These are phyloP conservation scores for Halichondria panicea DNA, from an alignment of 37 sponge, comb jelly and placozoan genomes.

Conservation along the genomic window DNA sequence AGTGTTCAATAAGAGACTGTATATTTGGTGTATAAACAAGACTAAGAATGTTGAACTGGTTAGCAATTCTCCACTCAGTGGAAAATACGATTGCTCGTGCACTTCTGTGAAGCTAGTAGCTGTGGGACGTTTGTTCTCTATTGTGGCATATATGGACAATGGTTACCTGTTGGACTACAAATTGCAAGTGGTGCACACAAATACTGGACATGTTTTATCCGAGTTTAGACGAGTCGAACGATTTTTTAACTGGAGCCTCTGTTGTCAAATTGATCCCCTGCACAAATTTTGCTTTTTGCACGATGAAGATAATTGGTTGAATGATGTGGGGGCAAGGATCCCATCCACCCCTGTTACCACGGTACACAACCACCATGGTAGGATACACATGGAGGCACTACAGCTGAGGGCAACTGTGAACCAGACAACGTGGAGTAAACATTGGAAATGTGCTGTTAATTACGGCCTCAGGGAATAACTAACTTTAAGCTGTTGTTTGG, in stretches of 20 bases:
- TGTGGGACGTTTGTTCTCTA: slow-evolving; percentile 17
- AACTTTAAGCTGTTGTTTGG: too few relatives aligned
- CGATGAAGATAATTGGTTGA: slow-evolving; percentile 1
- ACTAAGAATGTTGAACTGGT: background rate
- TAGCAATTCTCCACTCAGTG: background rate
- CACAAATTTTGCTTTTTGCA: slow-evolving; percentile 14
- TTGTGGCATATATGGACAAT: slow-evolving; percentile 3
- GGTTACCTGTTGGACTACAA: slow-evolving; percentile 5
- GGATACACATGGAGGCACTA: background rate
- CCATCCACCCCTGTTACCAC: background rate
- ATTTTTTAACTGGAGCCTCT: slow-evolving; percentile 11
- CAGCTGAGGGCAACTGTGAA: background rate
- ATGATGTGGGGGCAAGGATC: background rate
- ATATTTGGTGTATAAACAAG: background rate
- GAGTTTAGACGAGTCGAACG: slow-evolving; percentile 8
- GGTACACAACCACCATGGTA: slow-evolving; percentile 5
- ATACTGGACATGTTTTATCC: slow-evolving; percentile 17
- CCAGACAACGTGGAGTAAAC: slow-evolving; percentile 5
- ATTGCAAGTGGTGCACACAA: background rate
- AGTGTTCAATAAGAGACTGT: slow-evolving; percentile 3
- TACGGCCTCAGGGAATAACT: slow-evolving; percentile 8
- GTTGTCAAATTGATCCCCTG: slow-evolving; percentile 9
- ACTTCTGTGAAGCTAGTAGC: background rate
- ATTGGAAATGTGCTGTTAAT: slow-evolving; percentile 16
- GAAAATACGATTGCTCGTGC: background rate